Evolutionary conservation across 1,140 invertebrate genomes (phyloP).

Genomic region (Mylabris phalerata): DNA sequence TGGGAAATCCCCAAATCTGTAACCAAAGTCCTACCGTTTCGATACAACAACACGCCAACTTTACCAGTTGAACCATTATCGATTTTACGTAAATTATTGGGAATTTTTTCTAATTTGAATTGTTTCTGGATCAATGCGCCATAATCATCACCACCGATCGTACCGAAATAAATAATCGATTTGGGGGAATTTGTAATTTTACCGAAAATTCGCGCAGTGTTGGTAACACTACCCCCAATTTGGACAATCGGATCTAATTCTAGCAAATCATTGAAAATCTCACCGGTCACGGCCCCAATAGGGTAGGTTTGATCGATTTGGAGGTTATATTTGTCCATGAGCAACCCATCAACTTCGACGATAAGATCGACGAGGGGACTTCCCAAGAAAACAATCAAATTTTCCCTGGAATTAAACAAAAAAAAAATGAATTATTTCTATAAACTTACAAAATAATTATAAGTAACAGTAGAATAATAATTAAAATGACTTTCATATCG

Average conservation of each 20-base stretch:
- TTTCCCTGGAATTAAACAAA: background rate
- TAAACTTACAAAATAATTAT: background rate
- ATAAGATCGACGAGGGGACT: slow-evolving; percentile 24
- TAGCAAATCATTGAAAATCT: slow-evolving; percentile 11
- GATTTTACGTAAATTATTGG: slow-evolving; percentile 41
- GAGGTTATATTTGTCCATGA: slow-evolving; percentile 18
- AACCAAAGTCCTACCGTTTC: slow-evolving; percentile 51
- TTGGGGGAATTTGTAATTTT: slow-evolving; percentile 41
- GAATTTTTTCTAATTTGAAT: slow-evolving; percentile 26
- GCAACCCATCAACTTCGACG: slow-evolving; percentile 12
- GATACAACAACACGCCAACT: slow-evolving; percentile 58
- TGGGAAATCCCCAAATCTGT: slow-evolving; percentile 54
- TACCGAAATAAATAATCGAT: slow-evolving; percentile 40
- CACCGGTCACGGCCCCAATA: background rate
- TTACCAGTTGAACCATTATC: slow-evolving; percentile 52
- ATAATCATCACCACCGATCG: slow-evolving; percentile 43
- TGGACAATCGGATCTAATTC: background rate
- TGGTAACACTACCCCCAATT: slow-evolving; percentile 46
- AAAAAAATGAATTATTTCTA: no score
- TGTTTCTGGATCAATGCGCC: slow-evolving; percentile 11
- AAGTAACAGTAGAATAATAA: slow-evolving; percentile 1
- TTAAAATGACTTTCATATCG: slow-evolving; percentile 4
- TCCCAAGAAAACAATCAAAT: slow-evolving; percentile 18
- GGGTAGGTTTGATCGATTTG: slow-evolving; percentile 13
- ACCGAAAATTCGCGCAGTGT: slow-evolving; percentile 44